phyloP scores from a whole-genome alignment of 2,797 vertebrate species.

The Amniataba percoides region DNA sequence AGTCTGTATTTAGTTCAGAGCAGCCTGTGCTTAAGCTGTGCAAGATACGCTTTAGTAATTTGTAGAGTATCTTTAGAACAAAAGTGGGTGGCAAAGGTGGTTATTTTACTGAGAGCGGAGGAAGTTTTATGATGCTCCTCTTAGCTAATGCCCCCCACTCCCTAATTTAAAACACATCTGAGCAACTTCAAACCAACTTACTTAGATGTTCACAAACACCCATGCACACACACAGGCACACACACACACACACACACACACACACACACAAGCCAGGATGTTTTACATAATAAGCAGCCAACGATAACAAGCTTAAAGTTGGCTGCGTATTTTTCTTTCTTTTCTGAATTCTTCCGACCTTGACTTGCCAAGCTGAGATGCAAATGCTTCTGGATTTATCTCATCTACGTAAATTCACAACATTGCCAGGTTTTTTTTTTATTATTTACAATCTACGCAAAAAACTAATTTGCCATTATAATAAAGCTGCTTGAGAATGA shows the following conservation, averaged over 20 bases:
- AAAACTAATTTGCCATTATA: not conserved
- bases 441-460: not conserved
- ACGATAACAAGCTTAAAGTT: slow-evolving; percentile 12
- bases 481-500: not conserved
- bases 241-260: slow-evolving; percentile 1
- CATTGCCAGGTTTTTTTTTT: not conserved
- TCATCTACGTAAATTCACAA: not conserved
- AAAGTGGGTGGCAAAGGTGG: slow-evolving; percentile 33
- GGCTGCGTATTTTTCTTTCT: not conserved
- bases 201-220: slow-evolving; percentile 3
- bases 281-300: slow-evolving; percentile 5
- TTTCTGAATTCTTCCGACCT: not conserved
- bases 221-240: not conserved
- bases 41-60: slow-evolving; percentile 55
- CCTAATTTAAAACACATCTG: slow-evolving; percentile 30
- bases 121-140: slow-evolving; percentile 34
- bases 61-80: slow-evolving; percentile 45
- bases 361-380: not conserved
- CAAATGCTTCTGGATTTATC: not conserved
- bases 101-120: slow-evolving; percentile 43
- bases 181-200: slow-evolving; percentile 22
- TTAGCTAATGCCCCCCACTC: slow-evolving; percentile 21
- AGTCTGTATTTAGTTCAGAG: slow-evolving; percentile 53
- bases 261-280: slow-evolving; percentile 1
- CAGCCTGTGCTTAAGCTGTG: slow-evolving; percentile 37